Evolutionary conservation across 2,888 invertebrate species (phyloP).

Genomic region (Agriopis aurantiaria): DNA sequence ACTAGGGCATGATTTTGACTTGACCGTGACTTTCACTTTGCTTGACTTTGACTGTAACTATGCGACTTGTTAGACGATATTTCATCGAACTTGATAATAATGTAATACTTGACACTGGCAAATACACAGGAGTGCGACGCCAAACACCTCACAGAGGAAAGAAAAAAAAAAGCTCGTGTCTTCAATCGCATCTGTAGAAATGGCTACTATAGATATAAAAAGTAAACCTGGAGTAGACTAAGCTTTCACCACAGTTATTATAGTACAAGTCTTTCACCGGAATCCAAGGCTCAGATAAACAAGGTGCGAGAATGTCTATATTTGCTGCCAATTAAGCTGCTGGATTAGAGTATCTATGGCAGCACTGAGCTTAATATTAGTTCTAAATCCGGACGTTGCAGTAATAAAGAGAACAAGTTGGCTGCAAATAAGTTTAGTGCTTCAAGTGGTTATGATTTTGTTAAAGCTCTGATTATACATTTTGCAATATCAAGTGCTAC

Average conservation of each 20-base stretch:
- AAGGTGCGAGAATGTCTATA: conserved; percentile 21
- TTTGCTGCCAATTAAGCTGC: conserved; percentile 20
- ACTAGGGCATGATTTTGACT: no score
- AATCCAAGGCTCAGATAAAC: conserved; percentile 17
- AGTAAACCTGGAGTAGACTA: neutral
- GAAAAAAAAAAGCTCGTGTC: neutral
- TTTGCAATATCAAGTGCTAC: neutral
- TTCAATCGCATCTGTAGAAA: neutral
- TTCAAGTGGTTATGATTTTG: neutral
- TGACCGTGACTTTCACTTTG: no score
- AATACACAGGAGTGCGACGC: no score
- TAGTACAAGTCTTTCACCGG: conserved; percentile 11
- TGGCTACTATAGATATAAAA: no score
- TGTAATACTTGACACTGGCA: neutral
- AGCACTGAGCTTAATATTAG: conserved; percentile 4
- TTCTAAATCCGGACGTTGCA: conserved; percentile 13
- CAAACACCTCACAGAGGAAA: no score
- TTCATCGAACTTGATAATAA: no score
- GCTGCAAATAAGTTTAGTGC: neutral
- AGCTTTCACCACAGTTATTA: neutral
- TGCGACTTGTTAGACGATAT: no score
- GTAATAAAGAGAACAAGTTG: conserved; percentile 1
- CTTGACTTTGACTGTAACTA: no score
- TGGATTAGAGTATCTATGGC: conserved; percentile 12
- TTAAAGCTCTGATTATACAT: neutral